These are phyloP conservation scores for Branchinecta sandiegonensis DNA, from an alignment of 2,888 invertebrate species.

Conservation along the genomic window DNA sequence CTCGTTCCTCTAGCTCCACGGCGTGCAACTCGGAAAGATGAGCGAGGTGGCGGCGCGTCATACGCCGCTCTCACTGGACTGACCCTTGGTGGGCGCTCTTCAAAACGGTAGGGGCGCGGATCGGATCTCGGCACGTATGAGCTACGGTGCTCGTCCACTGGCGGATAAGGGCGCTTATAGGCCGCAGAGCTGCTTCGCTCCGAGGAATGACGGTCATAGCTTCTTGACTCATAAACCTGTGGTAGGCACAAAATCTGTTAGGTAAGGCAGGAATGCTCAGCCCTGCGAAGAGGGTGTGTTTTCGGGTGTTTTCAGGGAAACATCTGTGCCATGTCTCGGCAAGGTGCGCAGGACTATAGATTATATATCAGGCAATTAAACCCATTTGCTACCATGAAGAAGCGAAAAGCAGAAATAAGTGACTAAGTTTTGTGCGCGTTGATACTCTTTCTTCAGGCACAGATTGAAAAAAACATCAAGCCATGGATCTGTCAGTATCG, in stretches of 20 bases:
- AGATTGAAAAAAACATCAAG: too few species aligned
- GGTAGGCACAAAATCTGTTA: not conserved
- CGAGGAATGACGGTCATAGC: slow-evolving; percentile 9
- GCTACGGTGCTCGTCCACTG: not conserved
- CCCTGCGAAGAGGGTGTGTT: too few species aligned
- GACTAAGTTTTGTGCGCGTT: too few species aligned
- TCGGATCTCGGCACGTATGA: not conserved
- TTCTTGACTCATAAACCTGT: slow-evolving; percentile 12
- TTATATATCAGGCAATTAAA: too few species aligned
- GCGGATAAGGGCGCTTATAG: slow-evolving; percentile 9
- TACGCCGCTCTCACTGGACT: not conserved
- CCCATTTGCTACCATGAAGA: too few species aligned
- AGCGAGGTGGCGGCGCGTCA: not conserved
- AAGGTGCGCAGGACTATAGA: too few species aligned
- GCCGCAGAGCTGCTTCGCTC: not conserved
- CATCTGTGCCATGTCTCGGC: too few species aligned
- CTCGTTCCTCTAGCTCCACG: not conserved
- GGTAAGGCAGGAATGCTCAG: not conserved
- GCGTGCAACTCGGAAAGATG: not conserved
- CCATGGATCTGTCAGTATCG: too few species aligned
- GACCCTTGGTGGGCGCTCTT: not conserved
- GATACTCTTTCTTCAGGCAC: too few species aligned
- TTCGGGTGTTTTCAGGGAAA: too few species aligned
- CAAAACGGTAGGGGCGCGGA: not conserved
- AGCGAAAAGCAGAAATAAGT: too few species aligned